Conservation (phyloP, 92 coral and sea anemone species). For the Epizoanthus stellaris region DNA sequence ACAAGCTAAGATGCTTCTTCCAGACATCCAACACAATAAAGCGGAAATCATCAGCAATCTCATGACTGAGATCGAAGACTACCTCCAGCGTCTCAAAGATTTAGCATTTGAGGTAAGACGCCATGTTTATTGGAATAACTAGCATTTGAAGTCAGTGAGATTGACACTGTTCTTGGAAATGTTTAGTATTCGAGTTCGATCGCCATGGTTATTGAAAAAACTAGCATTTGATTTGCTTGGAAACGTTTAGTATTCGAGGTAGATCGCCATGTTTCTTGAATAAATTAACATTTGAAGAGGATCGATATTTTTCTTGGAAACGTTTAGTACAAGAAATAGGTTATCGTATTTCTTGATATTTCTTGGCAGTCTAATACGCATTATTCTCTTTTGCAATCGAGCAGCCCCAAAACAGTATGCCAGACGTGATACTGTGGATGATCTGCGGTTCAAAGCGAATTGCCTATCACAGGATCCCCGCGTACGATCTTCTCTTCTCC, state of each 20-base stretch:
- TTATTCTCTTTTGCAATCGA: neutral
- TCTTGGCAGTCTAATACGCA: neutral
- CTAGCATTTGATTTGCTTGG: no score
- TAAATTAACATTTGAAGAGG: no score
- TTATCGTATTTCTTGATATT: no score
- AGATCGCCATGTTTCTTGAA: no score
- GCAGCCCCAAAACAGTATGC: constrained; percentile 95
- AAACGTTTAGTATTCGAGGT: no score
- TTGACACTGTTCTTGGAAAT: no score
- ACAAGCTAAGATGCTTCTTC: constrained; percentile 21
- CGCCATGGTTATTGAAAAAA: no score
- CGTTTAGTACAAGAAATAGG: no score
- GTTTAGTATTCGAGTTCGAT: no score
- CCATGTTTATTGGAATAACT: neutral
- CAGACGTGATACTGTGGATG: constrained; percentile 98
- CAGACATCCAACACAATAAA: constrained; percentile 29
- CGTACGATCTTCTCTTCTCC: constrained; percentile 80
- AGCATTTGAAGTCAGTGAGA: neutral
- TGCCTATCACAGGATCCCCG: constrained; percentile 94
- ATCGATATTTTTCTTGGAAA: neutral
- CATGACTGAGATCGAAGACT: constrained; percentile 79
- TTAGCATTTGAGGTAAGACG: constrained; percentile 86
- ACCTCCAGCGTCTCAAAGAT: constrained; percentile 76
- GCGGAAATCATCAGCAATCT: constrained; percentile 63
- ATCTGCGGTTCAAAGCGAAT: constrained; percentile 91